These are phyloP conservation scores for Iguana delicatissima DNA, from an alignment of 2,797 vertebrate species.

Conservation along the genomic window DNA sequence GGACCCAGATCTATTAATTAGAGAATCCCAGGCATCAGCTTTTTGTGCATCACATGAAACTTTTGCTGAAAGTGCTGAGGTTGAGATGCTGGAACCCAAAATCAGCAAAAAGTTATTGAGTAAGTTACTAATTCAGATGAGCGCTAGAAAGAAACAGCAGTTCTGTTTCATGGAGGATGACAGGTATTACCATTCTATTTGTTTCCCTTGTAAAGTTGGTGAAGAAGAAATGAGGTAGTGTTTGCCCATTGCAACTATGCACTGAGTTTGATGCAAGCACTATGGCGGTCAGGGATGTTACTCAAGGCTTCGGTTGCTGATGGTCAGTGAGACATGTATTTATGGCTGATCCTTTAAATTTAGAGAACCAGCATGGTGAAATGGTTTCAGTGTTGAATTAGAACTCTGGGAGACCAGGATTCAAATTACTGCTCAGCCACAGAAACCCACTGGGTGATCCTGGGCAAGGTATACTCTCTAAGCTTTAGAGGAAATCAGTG, in stretches of 20 bases:
- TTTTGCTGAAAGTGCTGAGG: constrained; percentile 19
- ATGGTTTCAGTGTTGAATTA: too few relatives aligned
- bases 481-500: too few relatives aligned
- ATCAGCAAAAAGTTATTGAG: constrained; percentile 5
- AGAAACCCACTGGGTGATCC: too few relatives aligned
- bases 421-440: too few relatives aligned
- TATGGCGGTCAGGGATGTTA: neutral
- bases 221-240: neutral
- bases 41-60: neutral
- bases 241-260: neutral
- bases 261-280: neutral
- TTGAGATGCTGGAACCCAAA: constrained; percentile 15
- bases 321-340: neutral
- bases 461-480: too few relatives aligned
- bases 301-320: neutral
- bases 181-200: too few relatives aligned
- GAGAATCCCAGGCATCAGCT: constrained; percentile 31
- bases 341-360: too few relatives aligned
- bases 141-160: neutral
- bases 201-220: neutral
- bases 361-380: too few relatives aligned
- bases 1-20: constrained; percentile 25
- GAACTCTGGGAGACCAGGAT: too few relatives aligned
- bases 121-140: neutral
- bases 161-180: neutral